phyloP scores from a whole-genome alignment of 2,797 vertebrate genomes.

The Centropyge bicolor region DNA sequence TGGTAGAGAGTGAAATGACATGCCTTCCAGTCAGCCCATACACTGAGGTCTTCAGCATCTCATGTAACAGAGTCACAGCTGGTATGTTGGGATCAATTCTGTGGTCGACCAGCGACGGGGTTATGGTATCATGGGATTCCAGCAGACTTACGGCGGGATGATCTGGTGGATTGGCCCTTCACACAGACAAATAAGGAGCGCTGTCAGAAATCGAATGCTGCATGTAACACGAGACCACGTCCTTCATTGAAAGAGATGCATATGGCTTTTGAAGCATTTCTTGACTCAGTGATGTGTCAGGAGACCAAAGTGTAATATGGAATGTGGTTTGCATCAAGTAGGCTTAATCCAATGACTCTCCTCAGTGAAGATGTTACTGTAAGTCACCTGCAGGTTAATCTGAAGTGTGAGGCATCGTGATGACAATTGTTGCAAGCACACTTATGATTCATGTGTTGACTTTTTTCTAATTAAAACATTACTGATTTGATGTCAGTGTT shows the following conservation, averaged over 20 bases:
- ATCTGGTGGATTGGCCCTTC: slow-evolving; percentile 28
- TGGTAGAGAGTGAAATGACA: slow-evolving; percentile 51
- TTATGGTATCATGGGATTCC: slow-evolving; percentile 65
- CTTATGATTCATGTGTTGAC: neutral
- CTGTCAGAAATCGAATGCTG: slow-evolving; percentile 17
- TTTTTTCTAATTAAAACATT: neutral
- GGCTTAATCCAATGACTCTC: neutral
- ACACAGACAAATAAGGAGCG: slow-evolving; percentile 60
- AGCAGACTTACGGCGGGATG: slow-evolving; percentile 44
- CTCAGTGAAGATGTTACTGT: slow-evolving; percentile 1
- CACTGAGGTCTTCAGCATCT: slow-evolving; percentile 47
- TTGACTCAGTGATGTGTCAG: slow-evolving; percentile 40
- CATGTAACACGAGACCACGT: slow-evolving; percentile 41
- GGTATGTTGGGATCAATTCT: slow-evolving; percentile 62
- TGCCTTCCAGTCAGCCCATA: slow-evolving; percentile 62
- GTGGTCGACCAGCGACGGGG: slow-evolving; percentile 34
- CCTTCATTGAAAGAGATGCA: slow-evolving; percentile 28
- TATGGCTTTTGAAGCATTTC: slow-evolving; percentile 22
- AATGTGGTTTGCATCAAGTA: slow-evolving; percentile 1
- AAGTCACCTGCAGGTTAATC: neutral
- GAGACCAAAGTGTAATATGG: neutral
- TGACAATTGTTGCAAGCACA: neutral
- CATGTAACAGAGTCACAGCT: slow-evolving; percentile 56
- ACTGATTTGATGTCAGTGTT: neutral
- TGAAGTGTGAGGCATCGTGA: neutral